Conservation (phyloP, 2,797 vertebrate species). For the Muscicapa comitata region DNA sequence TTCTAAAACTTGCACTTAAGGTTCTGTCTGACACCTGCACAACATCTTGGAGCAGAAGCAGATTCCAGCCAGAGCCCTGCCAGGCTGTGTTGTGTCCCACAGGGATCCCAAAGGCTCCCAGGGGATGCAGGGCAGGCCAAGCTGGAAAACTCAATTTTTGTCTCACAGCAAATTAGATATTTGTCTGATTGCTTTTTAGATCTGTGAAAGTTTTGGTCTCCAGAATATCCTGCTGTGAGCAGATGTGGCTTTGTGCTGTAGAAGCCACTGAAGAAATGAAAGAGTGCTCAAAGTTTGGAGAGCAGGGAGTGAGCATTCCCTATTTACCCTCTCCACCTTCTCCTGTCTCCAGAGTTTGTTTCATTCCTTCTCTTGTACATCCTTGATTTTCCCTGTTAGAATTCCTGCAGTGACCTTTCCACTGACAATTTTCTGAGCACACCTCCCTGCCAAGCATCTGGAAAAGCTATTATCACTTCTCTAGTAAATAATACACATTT, state of each 20-base stretch:
- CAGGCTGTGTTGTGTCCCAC: background rate
- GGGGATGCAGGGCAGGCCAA: background rate
- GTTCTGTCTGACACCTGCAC: background rate
- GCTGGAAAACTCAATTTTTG: background rate
- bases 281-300: background rate
- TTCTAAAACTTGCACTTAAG: background rate
- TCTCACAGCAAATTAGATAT: background rate
- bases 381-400: background rate
- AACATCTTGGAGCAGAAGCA: background rate
- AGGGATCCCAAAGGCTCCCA: background rate
- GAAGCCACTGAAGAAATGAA: background rate
- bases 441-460: constrained; percentile 35
- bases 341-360: background rate
- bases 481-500: constrained; percentile 60
- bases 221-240: background rate
- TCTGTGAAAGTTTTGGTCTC: background rate
- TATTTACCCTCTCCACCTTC: background rate
- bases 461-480: constrained; percentile 40
- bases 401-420: background rate
- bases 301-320: background rate
- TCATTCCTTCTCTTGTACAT: background rate
- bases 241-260: background rate
- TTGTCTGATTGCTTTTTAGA: background rate
- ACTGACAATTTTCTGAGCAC: background rate
- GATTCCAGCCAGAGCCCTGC: background rate